Percentiles rank a stretch among this genome's conserved stretches.
Evolutionary conservation across 2,113 vertebrate species (phyloP).

Genomic region (Rousettus leschenaultii): DNA sequence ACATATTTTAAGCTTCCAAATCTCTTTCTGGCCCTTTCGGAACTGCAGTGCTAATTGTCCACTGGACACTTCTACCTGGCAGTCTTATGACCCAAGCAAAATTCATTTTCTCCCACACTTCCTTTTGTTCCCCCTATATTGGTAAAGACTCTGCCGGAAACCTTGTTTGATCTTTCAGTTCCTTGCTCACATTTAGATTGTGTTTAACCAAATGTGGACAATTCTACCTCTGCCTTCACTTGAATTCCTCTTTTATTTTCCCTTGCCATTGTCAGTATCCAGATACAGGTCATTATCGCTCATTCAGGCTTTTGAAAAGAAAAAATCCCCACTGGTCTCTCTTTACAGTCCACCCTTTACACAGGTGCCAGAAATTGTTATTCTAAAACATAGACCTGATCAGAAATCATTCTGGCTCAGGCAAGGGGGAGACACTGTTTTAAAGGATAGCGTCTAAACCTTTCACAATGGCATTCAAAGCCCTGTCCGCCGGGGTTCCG

Average conservation of each 20-base stretch:
- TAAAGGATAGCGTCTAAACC: background rate
- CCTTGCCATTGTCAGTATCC: background rate
- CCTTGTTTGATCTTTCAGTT: background rate
- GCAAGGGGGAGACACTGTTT: background rate
- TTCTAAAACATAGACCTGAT: background rate
- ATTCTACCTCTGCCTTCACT: background rate
- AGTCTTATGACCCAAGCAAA: background rate
- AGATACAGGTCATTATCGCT: background rate
- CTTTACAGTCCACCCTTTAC: background rate
- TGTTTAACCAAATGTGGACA: background rate
- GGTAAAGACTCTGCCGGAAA: background rate
- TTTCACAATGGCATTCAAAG: background rate
- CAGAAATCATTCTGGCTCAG: background rate
- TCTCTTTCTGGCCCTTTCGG: background rate
- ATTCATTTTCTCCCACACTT: background rate
- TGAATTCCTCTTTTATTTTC: background rate
- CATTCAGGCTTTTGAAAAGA: background rate
- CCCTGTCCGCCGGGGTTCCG: background rate
- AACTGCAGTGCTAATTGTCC: background rate
- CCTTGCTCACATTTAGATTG: background rate
- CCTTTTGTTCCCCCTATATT: background rate
- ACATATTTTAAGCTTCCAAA: background rate
- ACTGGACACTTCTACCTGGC: background rate
- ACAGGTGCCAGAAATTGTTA: background rate
- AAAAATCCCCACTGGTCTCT: background rate